Base-by-base conservation (phyloP, 2,797 vertebrate genomes). In the Platyrinchus mystaceus region DNA sequence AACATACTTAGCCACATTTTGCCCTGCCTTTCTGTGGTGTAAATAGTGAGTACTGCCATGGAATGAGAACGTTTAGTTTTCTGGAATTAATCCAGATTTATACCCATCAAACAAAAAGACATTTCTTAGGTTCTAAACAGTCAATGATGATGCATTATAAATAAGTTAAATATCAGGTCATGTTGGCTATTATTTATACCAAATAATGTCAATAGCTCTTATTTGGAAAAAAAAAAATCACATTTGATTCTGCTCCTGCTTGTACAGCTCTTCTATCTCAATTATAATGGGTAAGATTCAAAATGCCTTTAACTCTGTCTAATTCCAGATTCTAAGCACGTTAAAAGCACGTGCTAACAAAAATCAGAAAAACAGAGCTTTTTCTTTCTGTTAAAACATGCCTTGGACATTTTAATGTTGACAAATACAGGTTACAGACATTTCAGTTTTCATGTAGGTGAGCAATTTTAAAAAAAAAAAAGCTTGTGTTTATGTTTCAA, bases 311-410 rank as follows among this genome's bases (percentile, higher is more conserved):
- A 87, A 80, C 55, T 84, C 53, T 47, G 56, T 47, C 55, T 81
- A 50, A 79, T 85, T 87, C 37, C 36, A 87, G 68, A 83, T 85
- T 49, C 32, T 93, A 84, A 91, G 71, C 28, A 52, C 73, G 49
- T 59, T 78, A 75, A 93, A 93, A 83, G 34, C 32, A 67, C 26
- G 84, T 71, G 18, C 27, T 84, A 67, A 50, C 59, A 79, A 39
- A 52, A 80, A 67, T 9, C n/a, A 74, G 22, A 46, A 89, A 90
- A 94, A 55, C 1, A 63, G 60, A 47, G 22, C 5, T 84, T 64
- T 93, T 50, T 78, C 32, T 62, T 77, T 84, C 59, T 90, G 94
- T 92, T 91, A 77, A 86, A 94, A 93, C 86, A 91, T 55, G 84
- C 34, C 62, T 77, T 83, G 70, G 46, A 88, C 11, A 17, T 79